phyloP scores from a whole-genome alignment of 2,113 vertebrate genomes.

The Zosterops borbonicus region DNA sequence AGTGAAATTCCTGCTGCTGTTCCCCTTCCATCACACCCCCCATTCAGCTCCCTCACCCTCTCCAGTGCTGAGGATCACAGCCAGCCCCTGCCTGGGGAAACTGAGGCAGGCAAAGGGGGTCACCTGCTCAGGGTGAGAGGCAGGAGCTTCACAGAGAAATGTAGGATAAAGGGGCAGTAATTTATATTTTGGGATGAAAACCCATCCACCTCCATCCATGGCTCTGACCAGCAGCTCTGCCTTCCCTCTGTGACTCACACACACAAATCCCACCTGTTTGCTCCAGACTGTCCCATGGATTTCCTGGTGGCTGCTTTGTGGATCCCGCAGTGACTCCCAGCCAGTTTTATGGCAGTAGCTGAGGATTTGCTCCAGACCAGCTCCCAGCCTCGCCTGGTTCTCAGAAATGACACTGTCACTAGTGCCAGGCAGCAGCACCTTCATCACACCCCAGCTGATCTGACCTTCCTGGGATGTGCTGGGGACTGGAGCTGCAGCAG shows the following conservation, averaged over 20 bases:
- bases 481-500: neutral
- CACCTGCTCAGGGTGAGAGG: neutral
- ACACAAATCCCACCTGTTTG: neutral
- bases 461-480: neutral
- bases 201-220: fast-evolving
- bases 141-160: neutral
- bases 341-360: fast-evolving
- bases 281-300: neutral
- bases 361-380: neutral
- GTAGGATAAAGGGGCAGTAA: neutral
- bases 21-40: neutral
- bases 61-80: neutral
- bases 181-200: neutral
- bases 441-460: fast-evolving
- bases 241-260: neutral
- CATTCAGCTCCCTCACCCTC: neutral
- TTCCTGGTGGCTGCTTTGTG: fast-evolving
- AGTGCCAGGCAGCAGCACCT: neutral
- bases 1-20: neutral
- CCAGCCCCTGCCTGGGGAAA: neutral
- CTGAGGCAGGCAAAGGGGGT: neutral
- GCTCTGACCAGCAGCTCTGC: neutral
- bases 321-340: neutral
- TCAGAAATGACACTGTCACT: neutral
- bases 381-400: neutral